Percentiles rank a stretch among this genome's conserved stretches.
Conservation (phyloP, 2,888 invertebrate species). For the Ormyrus rosae region DNA sequence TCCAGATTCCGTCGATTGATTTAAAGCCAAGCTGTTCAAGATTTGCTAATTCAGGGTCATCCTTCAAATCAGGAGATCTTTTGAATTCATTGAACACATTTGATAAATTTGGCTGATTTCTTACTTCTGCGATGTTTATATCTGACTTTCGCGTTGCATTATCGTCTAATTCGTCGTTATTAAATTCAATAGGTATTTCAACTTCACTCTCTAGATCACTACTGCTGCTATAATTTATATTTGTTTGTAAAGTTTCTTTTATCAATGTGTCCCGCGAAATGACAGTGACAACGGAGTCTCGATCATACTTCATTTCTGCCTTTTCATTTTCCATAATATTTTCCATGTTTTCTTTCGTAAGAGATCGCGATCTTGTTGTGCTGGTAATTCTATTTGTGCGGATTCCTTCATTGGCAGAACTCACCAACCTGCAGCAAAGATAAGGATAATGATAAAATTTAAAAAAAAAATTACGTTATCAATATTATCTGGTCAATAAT, state of each 20-base stretch:
- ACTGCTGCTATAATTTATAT: slow-evolving; percentile 23
- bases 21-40: background rate
- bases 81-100: slow-evolving; percentile 23
- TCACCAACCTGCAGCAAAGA: slow-evolving; percentile 42
- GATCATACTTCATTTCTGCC: slow-evolving; percentile 40
- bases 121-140: slow-evolving; percentile 22
- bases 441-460: background rate
- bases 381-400: slow-evolving; percentile 13
- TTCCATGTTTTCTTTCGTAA: slow-evolving; percentile 45
- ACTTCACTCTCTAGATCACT: slow-evolving; percentile 51
- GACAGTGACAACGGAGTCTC: slow-evolving; percentile 49
- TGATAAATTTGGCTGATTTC: slow-evolving; percentile 13
- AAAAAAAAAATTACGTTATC: background rate
- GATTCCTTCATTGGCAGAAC: slow-evolving; percentile 38
- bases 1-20: background rate
- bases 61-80: slow-evolving; percentile 1
- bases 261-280: slow-evolving; percentile 40
- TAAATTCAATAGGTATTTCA: slow-evolving; percentile 41
- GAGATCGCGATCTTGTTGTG: slow-evolving; percentile 22
- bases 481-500: background rate
- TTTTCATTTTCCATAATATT: slow-evolving; percentile 28
- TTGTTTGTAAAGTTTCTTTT: slow-evolving; percentile 6
- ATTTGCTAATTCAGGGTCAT: too few relatives aligned
- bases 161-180: slow-evolving; percentile 42
- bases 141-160: slow-evolving; percentile 33